A percentile compares a stretch with the other conserved stretches of the same genome.
These are phyloP conservation scores for Gymnopithys bicolor DNA, from an alignment of 2,797 vertebrate species.

Conservation along the genomic window DNA sequence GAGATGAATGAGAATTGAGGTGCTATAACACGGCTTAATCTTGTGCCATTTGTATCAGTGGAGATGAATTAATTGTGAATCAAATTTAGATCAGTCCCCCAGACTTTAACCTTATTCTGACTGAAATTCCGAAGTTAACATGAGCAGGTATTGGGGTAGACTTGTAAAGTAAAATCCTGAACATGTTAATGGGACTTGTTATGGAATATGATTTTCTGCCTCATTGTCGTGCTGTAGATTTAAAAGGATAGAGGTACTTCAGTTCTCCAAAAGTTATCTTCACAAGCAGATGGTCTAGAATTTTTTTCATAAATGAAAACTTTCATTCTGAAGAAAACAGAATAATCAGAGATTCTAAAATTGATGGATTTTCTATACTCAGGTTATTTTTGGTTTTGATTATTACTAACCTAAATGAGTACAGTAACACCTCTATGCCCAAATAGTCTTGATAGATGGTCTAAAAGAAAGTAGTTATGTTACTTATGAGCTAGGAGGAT, in stretches of 20 bases:
- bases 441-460: not conserved
- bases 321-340: not conserved
- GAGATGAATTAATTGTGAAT: not conserved
- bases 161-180: slow-evolving; percentile 17
- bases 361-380: not conserved
- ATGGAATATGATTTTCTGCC: not conserved
- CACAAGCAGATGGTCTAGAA: not conserved
- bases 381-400: not conserved
- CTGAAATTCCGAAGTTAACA: not conserved
- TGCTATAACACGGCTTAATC: not conserved
- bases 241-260: not conserved
- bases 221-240: not conserved
- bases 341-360: not conserved
- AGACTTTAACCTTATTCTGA: slow-evolving; percentile 12
- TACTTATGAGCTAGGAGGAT: not conserved
- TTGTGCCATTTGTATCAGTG: not conserved
- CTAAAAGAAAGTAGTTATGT: not conserved
- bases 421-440: not conserved
- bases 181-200: not conserved
- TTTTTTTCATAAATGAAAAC: not conserved
- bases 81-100: not conserved
- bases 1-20: not conserved
- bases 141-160: not conserved
- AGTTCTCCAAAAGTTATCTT: not conserved
- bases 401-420: not conserved